Evolutionary conservation across 2,113 vertebrate genomes (phyloP), one percentile per base, ranked within the genome.

Genomic region (Calcarius ornatus): DNA sequence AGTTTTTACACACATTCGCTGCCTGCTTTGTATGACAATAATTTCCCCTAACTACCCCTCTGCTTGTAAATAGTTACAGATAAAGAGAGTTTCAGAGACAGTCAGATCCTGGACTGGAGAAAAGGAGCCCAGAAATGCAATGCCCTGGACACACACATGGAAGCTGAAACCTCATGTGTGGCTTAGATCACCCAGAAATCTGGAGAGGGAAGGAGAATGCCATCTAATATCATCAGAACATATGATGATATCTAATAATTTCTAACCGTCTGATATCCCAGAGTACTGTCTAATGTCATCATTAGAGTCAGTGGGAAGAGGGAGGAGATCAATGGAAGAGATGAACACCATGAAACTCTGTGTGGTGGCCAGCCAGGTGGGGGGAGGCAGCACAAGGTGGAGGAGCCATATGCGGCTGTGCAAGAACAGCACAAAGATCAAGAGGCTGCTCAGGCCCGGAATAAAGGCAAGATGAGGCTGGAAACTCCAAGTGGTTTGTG

Each of bases 291-390:
- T 35, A 25, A 23, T 59, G n/a, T 21, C 28, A 23, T 22, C 25
- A 37, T 12, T 25, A 60, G 33, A 42, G 50, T 43, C 37, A 51
- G 5, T 15, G 28, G 37, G 37, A 70, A 84, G 54, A 69, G 6
- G 3, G 14, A 82, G 23, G 35, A 89, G 59, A 61, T 17, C 31
- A 45, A 2, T 15, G 28, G 42, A 45, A 65, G 19, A 48, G 19
- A 31, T 15, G n/a, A 51, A 56, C 8, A 31, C 27, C 20, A 4
- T 2, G 48, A 50, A 69, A 56, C 23, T 4, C 17, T 17, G 11
- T 51, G 31, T 2, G 1, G 12, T 28, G 47, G 53, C 27, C 42
- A 70, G 50, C 5, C 2, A 1, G 18, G 35, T 1, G 0, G 3
- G 3, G 18, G 4, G 5, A 60, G 24, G 48, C 23, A 73, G 37